Evolutionary conservation across 2,113 vertebrate species (phyloP).

Genomic region (Perca flavescens): DNA sequence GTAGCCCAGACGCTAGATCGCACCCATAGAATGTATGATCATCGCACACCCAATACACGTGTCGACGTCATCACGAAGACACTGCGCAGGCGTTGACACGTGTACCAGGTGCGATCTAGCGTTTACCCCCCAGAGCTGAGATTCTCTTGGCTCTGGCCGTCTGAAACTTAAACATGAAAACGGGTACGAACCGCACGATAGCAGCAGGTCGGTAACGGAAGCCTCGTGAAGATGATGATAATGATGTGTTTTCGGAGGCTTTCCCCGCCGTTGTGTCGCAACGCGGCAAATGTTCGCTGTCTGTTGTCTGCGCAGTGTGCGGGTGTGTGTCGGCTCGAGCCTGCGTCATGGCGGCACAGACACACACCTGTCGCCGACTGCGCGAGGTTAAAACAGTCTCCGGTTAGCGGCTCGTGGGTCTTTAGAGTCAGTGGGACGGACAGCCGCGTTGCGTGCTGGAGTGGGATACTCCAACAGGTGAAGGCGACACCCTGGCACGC

Average conservation of each 20-base stretch:
- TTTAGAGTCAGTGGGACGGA: conserved; percentile 25
- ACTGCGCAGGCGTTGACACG: no score
- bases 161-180: conserved; percentile 15
- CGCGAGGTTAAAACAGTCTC: neutral
- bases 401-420: conserved; percentile 21
- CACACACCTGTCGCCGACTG: conserved; percentile 45
- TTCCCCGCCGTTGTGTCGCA: conserved; percentile 15
- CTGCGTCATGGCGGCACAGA: conserved; percentile 53
- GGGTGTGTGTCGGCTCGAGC: conserved; percentile 27
- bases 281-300: neutral
- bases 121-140: neutral
- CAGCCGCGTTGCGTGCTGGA: conserved; percentile 29
- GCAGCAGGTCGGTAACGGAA: conserved; percentile 42
- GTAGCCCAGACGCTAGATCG: no score
- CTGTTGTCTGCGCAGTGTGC: conserved; percentile 18
- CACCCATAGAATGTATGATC: no score
- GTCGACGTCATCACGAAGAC: no score
- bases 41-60: no score
- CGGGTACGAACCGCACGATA: neutral
- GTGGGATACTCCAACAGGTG: neutral
- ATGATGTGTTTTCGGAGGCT: conserved; percentile 40
- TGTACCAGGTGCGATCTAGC: no score
- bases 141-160: neutral
- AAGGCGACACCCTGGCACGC: neutral
- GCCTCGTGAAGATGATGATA: conserved; percentile 27